phyloP scores from a whole-genome alignment of 2,113 vertebrate genomes.

The Microcebus jonahi region DNA sequence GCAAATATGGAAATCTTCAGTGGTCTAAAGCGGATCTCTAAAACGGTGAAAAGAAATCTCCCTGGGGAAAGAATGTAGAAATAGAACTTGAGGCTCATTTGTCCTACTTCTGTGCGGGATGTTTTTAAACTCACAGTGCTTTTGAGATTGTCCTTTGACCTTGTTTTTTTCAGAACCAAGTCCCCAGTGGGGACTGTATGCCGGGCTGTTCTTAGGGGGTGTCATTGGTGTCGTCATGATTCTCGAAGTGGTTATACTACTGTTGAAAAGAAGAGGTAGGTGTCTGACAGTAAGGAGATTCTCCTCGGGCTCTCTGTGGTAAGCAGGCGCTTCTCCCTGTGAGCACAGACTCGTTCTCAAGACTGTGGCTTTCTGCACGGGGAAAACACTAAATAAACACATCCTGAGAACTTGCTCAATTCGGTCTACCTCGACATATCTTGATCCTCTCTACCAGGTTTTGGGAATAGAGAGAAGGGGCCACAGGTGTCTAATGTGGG shows the following conservation, averaged over 20 bases:
- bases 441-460: not conserved
- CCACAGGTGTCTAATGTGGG: not conserved
- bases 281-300: slow-evolving; percentile 21
- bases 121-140: not conserved
- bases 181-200: slow-evolving; percentile 13
- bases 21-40: not conserved
- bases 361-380: not conserved
- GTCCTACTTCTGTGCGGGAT: not conserved
- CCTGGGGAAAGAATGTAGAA: not conserved
- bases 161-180: slow-evolving; percentile 46
- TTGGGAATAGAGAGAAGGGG: not conserved
- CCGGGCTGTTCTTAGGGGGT: not conserved
- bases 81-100: not conserved
- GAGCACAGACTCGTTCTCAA: not conserved
- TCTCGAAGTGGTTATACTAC: not conserved
- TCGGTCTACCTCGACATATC: not conserved
- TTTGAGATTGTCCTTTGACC: slow-evolving; percentile 47
- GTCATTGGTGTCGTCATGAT: not conserved
- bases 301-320: not conserved
- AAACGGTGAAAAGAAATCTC: not conserved
- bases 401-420: not conserved
- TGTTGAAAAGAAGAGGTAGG: slow-evolving; percentile 71
- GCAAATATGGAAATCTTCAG: not conserved
- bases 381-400: slow-evolving; percentile 6
- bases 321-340: not conserved